Conservation (phyloP, 2,113 vertebrate species). For the Oriolus oriolus region DNA sequence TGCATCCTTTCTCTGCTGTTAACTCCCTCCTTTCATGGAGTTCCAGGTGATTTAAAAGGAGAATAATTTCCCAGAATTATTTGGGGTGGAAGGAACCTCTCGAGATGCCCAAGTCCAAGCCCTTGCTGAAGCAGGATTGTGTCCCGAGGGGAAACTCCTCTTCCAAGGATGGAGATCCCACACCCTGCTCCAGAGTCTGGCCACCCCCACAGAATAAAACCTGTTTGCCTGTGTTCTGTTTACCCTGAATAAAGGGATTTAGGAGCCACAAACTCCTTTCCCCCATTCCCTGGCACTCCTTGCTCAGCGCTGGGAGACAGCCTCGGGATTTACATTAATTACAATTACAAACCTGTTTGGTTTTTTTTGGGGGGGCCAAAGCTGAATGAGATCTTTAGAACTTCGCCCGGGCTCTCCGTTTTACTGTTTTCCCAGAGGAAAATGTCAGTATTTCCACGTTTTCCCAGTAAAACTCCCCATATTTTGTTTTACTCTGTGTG, state of each 20-base stretch:
- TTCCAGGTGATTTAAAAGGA: background rate
- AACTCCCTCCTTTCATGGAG: background rate
- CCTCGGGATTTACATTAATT: background rate
- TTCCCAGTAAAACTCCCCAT: background rate
- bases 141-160: fast-evolving
- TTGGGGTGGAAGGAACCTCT: background rate
- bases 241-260: background rate
- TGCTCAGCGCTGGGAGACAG: background rate
- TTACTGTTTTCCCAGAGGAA: background rate
- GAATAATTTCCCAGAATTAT: background rate
- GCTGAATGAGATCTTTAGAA: background rate
- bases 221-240: background rate
- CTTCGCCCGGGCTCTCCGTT: background rate
- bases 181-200: background rate
- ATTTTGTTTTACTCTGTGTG: background rate
- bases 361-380: background rate
- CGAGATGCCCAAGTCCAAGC: background rate
- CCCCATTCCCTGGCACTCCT: background rate
- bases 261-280: background rate
- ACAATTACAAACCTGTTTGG: background rate
- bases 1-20: background rate
- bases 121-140: background rate
- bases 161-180: background rate
- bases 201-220: no score
- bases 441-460: background rate